Conservation (phyloP, 2,797 vertebrate species). For the Ptychadena robeensis region DNA sequence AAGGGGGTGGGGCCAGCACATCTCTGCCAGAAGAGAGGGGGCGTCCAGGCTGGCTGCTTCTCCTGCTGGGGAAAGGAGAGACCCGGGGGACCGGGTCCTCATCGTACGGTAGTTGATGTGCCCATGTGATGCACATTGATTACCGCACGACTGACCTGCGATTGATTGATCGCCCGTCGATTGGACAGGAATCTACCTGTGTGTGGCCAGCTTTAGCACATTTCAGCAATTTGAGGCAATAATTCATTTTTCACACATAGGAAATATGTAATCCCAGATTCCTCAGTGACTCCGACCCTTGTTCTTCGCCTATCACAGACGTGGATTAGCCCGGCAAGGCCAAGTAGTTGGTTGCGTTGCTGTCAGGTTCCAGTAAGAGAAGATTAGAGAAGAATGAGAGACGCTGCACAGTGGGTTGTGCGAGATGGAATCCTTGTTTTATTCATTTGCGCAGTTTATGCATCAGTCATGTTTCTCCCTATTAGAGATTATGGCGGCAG, state of each 20-base stretch:
- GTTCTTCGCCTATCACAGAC: slow-evolving; percentile 32
- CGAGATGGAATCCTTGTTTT: slow-evolving; percentile 38
- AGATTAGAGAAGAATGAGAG: slow-evolving; percentile 19
- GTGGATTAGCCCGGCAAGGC: slow-evolving; percentile 25
- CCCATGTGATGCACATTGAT: too few relatives aligned
- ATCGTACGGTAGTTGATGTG: too few relatives aligned
- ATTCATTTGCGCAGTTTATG: slow-evolving; percentile 48
- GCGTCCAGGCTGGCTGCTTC: too few relatives aligned
- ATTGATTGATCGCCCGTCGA: too few relatives aligned
- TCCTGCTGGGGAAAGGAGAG: too few relatives aligned
- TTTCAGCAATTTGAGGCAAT: not conserved
- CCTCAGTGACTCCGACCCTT: slow-evolving; percentile 1
- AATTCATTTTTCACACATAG: not conserved
- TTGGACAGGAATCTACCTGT: too few relatives aligned
- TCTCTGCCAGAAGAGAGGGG: too few relatives aligned
- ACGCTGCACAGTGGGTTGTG: slow-evolving; percentile 4
- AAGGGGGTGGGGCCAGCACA: too few relatives aligned
- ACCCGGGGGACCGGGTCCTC: too few relatives aligned
- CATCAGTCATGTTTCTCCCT: slow-evolving; percentile 51
- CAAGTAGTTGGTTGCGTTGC: slow-evolving; percentile 35
- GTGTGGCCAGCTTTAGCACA: not conserved
- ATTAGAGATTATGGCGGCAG: slow-evolving; percentile 50
- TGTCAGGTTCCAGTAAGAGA: slow-evolving; percentile 15
- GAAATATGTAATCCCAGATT: slow-evolving; percentile 35
- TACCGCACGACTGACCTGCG: too few relatives aligned